Evolutionary conservation across 2,113 vertebrate species (phyloP).

Genomic region (Phaethon lepturus): DNA sequence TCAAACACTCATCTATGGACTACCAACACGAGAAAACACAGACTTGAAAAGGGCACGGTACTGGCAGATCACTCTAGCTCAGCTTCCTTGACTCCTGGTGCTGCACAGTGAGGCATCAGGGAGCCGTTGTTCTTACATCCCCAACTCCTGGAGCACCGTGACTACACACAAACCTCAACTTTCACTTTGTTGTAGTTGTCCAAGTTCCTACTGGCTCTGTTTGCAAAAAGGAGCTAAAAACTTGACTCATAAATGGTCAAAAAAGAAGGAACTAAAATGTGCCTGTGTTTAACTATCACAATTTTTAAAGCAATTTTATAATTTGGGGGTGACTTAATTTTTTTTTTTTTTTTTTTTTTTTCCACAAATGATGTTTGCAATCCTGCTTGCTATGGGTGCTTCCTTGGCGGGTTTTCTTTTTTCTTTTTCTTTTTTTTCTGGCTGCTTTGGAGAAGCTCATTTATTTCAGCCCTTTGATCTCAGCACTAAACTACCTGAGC

Average conservation of each 20-base stretch:
- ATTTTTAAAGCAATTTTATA: background rate
- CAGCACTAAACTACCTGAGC: background rate
- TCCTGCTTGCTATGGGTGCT: background rate
- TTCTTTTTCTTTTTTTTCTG: background rate
- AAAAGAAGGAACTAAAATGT: background rate
- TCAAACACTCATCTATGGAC: constrained; percentile 3
- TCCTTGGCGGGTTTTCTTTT: background rate
- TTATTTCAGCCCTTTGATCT: constrained; percentile 44
- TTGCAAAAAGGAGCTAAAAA: background rate
- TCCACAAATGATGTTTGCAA: background rate
- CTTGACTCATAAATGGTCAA: background rate
- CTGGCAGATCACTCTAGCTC: background rate
- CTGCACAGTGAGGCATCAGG: background rate
- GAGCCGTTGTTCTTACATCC: background rate
- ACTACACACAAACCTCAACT: background rate
- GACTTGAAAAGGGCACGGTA: background rate
- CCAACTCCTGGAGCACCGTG: accelerated
- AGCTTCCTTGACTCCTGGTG: background rate
- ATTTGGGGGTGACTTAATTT: background rate
- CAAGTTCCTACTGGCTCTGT: background rate
- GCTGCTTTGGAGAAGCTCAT: background rate
- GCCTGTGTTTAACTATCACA: background rate
- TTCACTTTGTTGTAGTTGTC: background rate
- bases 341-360: background rate
- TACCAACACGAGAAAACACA: constrained; percentile 1